Conservation (phyloP, 2,113 vertebrate genomes). For the Anoura caudifer region DNA sequence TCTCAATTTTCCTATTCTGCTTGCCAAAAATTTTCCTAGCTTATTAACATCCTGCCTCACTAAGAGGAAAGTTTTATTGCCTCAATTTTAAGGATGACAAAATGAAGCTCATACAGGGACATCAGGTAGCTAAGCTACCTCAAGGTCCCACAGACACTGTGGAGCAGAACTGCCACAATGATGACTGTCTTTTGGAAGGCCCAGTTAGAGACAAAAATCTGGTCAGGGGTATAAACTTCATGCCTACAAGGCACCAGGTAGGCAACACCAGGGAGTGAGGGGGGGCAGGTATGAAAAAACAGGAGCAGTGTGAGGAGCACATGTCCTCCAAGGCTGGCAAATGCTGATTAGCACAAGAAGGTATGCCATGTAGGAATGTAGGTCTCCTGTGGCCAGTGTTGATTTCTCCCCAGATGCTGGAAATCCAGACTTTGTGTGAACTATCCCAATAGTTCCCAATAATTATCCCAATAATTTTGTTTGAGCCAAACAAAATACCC, state of each 20-base stretch:
- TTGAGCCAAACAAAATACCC: background rate
- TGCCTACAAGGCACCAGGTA: background rate
- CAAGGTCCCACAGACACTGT: background rate
- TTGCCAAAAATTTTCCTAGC: too few relatives aligned
- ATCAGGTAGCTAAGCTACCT: background rate
- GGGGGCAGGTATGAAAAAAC: background rate
- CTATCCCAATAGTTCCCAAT: background rate
- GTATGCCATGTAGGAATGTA: background rate
- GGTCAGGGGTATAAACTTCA: background rate
- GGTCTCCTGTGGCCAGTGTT: background rate
- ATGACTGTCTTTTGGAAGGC: background rate
- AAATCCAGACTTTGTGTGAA: background rate
- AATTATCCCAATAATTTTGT: too few relatives aligned
- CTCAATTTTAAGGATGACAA: slow-evolving; percentile 21
- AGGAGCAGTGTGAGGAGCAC: background rate
- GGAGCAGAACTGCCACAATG: background rate
- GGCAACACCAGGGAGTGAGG: background rate
- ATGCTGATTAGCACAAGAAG: background rate
- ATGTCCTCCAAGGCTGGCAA: background rate
- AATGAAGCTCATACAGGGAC: background rate
- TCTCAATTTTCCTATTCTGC: too few relatives aligned
- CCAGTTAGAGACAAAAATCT: background rate
- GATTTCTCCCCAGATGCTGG: background rate
- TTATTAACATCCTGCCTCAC: too few relatives aligned
- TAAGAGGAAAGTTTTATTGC: background rate